phyloP scores from a whole-genome alignment of 2,888 invertebrate species.

The Hemithea aestivaria region DNA sequence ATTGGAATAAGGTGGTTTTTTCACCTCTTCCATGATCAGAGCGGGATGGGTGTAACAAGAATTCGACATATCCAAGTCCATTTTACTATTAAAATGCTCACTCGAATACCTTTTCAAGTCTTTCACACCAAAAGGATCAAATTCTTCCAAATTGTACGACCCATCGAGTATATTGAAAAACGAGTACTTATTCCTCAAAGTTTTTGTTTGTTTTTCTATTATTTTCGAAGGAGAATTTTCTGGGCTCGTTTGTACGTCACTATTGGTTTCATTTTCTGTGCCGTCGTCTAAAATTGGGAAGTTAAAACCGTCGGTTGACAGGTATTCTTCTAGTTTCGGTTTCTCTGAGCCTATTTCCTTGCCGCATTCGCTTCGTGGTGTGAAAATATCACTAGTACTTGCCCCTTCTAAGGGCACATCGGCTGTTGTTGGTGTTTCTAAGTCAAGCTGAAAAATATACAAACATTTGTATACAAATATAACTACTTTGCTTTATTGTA shows the following conservation, averaged over 20 bases:
- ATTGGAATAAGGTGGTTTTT: constrained; percentile 62
- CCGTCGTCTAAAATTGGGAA: constrained; percentile 64
- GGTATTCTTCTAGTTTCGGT: constrained; percentile 44
- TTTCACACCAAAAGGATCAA: constrained; percentile 69
- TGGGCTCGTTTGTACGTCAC: constrained; percentile 36
- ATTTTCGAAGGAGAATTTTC: constrained; percentile 50
- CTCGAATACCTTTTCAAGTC: constrained; percentile 43
- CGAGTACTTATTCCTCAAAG: constrained; percentile 40
- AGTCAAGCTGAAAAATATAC: constrained; percentile 54
- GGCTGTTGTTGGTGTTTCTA: constrained; percentile 74
- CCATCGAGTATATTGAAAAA: constrained; percentile 72
- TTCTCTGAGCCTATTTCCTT: constrained; percentile 46
- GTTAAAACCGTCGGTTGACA: constrained; percentile 60
- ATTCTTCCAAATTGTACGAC: constrained; percentile 62
- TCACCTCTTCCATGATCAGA: constrained; percentile 61
- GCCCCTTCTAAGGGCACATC: constrained; percentile 62
- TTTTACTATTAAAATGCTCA: constrained; percentile 49
- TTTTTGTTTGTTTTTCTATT: constrained; percentile 25
- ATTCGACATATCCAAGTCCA: constrained; percentile 42
- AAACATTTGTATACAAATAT: too few species aligned
- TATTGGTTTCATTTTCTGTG: constrained; percentile 40
- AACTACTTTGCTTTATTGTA: too few species aligned
- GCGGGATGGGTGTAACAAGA: constrained; percentile 64
- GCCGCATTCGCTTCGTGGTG: constrained; percentile 52
- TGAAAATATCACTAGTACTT: constrained; percentile 52